Base-by-base conservation (phyloP, 1,140 invertebrate genomes). In the Brachionus rotundiformis region DNA sequence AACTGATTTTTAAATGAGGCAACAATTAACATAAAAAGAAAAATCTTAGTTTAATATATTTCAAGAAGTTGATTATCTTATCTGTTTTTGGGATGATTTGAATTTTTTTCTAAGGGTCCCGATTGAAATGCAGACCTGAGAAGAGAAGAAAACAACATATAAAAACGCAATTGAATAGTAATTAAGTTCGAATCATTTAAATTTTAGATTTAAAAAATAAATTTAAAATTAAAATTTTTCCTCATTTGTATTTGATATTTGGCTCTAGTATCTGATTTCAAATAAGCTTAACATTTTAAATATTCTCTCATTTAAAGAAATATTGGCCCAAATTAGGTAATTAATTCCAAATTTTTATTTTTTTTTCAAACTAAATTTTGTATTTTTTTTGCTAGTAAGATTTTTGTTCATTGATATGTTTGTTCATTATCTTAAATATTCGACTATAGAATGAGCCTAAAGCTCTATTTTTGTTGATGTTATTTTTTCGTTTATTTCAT, bases 181-280 rank as follows among this genome's bases (percentile, higher is more conserved):
- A 44, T 73, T 73, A 73, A 73, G 44, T 41, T 44, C 16, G 47
- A 73, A 23, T 73, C 23, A 73, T 73, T 73, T 73, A 73, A 73
- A 73, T 44, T 73, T 73, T 73, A 73, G 68, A 73, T 47, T 73
- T 73, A 33, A 23, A 33, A n/a, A 33, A 33, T 19, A 5, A 44
- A 73, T 73, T 73, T 73, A 47, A 73, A 73, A 44, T 73, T 73
- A 44, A 73, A 73, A 73, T 73, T 73, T 73, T 44, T 73, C 33
- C 33, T 44, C 39, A 73, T 73, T 44, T 71, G 31, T 71, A 71
- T 71, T 73, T 23, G 68, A 44, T 2, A 73, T 41, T 41, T 13
- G 41, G 25, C 31, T 65, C 25, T 36, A 68, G 63, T 36, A 29
- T 68, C 63, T 68, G 63, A 68, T 68, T 68, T 68, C 29, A 68